Conservation (phyloP, 2,113 vertebrate species). For the Odontesthes bonariensis region DNA sequence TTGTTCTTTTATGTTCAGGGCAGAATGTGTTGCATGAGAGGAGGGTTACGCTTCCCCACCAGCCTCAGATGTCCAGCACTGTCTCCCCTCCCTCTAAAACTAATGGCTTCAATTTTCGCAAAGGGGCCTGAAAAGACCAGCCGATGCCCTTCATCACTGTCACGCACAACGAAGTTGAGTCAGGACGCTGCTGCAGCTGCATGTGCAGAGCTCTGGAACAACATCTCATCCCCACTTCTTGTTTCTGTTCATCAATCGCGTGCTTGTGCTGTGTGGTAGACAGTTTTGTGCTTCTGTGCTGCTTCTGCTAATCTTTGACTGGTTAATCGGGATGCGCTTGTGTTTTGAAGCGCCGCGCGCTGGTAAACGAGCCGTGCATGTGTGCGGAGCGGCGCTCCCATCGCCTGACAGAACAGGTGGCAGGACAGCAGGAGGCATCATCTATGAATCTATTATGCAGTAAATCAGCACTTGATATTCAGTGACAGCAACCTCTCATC, state of each 20-base stretch:
- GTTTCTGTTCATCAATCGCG: neutral
- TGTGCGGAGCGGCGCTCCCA: constrained; percentile 33
- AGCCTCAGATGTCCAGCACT: constrained; percentile 42
- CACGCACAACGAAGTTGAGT: constrained; percentile 21
- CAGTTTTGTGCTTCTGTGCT: constrained; percentile 9
- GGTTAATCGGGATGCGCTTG: constrained; percentile 55
- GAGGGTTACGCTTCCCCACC: constrained; percentile 28
- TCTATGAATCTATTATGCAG: constrained; percentile 77
- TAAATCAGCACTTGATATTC: constrained; percentile 77
- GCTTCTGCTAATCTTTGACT: constrained; percentile 48
- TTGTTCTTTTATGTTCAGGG: constrained; percentile 45
- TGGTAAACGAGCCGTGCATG: constrained; percentile 61
- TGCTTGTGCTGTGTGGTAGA: neutral
- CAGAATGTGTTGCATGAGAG: constrained; percentile 20
- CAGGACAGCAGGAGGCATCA: constrained; percentile 76
- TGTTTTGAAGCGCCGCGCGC: constrained; percentile 45
- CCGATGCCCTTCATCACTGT: constrained; percentile 70
- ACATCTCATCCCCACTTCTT: neutral
- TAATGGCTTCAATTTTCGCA: constrained; percentile 81
- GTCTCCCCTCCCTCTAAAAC: constrained; percentile 31
- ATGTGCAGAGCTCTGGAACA: constrained; percentile 22
- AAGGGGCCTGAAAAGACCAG: constrained; percentile 39
- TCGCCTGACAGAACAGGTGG: constrained; percentile 79
- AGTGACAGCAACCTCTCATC: constrained; percentile 61
- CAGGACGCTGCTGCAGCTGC: constrained; percentile 26